Percentiles rank a stretch among this genome's conserved stretches.
phyloP scores from a whole-genome alignment of 2,113 vertebrate genomes.

The Psophia crepitans region DNA sequence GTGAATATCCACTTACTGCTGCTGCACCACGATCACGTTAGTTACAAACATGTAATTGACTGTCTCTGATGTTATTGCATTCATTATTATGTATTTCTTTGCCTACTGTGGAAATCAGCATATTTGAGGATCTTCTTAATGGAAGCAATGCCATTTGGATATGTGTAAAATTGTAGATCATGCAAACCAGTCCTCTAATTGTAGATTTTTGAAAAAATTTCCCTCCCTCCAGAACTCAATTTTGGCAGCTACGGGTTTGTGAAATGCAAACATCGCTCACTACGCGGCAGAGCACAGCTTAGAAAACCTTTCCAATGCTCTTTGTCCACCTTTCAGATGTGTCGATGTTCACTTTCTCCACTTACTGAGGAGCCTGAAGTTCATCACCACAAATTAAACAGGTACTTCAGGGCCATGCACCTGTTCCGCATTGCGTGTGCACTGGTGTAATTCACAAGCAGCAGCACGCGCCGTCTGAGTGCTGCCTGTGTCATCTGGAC shows the following conservation, averaged over 20 bases:
- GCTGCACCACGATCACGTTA: neutral
- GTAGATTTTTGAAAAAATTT: neutral
- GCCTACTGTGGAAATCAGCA: neutral
- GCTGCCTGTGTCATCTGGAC: neutral
- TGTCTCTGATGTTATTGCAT: neutral
- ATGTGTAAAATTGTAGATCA: neutral
- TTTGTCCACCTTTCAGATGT: neutral
- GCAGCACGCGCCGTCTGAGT: fast-evolving
- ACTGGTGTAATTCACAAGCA: neutral
- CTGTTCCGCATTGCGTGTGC: fast-evolving
- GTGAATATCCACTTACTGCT: neutral
- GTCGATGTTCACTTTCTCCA: neutral
- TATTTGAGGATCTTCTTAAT: neutral
- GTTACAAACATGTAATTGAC: neutral
- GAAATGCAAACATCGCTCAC: neutral
- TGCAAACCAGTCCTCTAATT: neutral
- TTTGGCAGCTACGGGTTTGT: neutral
- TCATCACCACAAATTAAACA: neutral
- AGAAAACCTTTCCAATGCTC: neutral
- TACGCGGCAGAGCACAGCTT: neutral
- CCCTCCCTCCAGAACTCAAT: neutral
- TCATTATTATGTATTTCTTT: neutral
- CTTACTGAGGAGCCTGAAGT: neutral
- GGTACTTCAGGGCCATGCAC: neutral
- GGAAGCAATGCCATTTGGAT: neutral